Base-by-base conservation (phyloP, 2,113 vertebrate species). In the Fregetta grallaria region DNA sequence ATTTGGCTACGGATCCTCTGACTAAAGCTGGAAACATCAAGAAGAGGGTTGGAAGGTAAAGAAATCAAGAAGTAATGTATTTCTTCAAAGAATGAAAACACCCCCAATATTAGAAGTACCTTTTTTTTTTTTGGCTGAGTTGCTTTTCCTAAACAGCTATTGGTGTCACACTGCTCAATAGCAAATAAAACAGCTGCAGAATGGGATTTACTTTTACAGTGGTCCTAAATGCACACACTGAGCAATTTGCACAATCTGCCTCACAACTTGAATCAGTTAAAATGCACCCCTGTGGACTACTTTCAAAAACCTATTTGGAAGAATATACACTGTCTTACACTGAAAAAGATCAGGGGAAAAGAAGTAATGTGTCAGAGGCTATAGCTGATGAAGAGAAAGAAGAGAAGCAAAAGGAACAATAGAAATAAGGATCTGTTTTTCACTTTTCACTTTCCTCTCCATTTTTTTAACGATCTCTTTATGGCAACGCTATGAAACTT, bases 201-300 rank as follows among this genome's bases (percentile, higher is more conserved):
- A 92, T 38, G 66, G 74, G 91, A 94, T 94, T 97, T 95, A 59
- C 84, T 96, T 91, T 82, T 92, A 86, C 92, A 87, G 70, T 79
- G 87, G 92, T 78, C 91, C 81, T 92, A 90, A 94, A 88, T 44
- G 94, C 87, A 94, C 84, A 87, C 86, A 72, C 88, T 49, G 95
- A 91, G 95, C 91, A 88, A 95, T 97, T 92, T 94, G 80, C 95
- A 97, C 96, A 95, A 94, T 96, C 92, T 97, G 95, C 94, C 96
- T 97, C 94, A 79, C 86, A 44, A 95, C 91, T 53, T 86, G 91
- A 90, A 73, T 83, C 38, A 1, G 80, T 91, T 86, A 62, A 90
- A 96, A 97, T 23, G 91, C 84, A 97, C 55, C 92, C 92, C 92
- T 63, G 77, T 73, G 84, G 94, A 67, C 95, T 59, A 59, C 77